phyloP scores from a whole-genome alignment of 2,888 invertebrate genomes.

The Lepeophtheirus nordmannii region DNA sequence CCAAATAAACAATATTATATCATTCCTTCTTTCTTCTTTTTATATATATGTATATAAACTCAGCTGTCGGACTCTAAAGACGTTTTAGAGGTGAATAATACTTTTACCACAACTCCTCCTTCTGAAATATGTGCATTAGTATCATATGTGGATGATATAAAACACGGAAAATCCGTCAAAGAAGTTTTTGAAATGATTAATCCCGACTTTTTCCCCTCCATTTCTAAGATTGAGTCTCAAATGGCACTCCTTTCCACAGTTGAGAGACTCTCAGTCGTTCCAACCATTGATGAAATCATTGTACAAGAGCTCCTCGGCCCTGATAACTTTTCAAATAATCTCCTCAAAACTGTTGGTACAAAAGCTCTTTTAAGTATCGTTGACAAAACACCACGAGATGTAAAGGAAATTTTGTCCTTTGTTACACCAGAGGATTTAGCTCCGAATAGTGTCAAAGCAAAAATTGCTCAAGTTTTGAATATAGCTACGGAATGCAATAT shows the following conservation, averaged over 20 bases:
- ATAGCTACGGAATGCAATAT: slow-evolving; percentile 1
- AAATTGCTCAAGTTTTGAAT: not conserved
- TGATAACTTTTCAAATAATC: too few relatives aligned
- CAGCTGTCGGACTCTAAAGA: too few relatives aligned
- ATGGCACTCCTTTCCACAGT: slow-evolving; percentile 5
- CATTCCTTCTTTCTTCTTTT: too few relatives aligned
- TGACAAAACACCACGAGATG: slow-evolving; percentile 2
- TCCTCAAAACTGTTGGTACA: slow-evolving; percentile 11
- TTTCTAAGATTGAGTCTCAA: slow-evolving; percentile 9
- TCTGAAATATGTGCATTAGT: not conserved
- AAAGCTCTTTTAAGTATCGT: slow-evolving; percentile 1
- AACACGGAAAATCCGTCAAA: not conserved
- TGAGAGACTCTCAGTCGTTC: not conserved
- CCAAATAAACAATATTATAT: too few relatives aligned
- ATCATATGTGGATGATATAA: not conserved
- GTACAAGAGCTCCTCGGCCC: not conserved
- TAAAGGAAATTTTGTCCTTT: not conserved
- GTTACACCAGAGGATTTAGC: not conserved
- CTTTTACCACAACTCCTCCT: not conserved
- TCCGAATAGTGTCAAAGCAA: not conserved
- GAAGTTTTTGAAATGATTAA: not conserved
- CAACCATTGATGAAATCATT: not conserved
- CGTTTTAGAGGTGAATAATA: not conserved
- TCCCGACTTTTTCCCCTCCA: not conserved
- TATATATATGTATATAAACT: too few relatives aligned